Base-by-base conservation (phyloP, 2,888 invertebrate genomes). In the Euplexia lucipara region DNA sequence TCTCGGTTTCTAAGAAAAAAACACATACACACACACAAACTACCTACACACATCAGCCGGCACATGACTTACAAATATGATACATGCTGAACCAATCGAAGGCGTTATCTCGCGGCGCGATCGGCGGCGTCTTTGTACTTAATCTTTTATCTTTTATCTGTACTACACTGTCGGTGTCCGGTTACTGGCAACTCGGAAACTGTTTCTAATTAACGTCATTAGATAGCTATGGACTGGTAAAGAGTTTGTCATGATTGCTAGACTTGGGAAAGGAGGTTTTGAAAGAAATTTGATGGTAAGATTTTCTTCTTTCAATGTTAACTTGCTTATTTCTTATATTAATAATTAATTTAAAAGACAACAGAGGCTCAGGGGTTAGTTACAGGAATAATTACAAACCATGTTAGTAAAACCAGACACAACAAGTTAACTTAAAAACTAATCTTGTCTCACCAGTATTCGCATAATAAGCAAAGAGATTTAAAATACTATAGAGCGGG, bases 191-290 rank as follows among this genome's bases (percentile, higher is more conserved):
- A 77, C 76, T 70, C 37, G 67, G 87, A 92, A 92, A 92, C 88
- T 91, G 93, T 89, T 93, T 89, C 88, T 92, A 90, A 94, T 94
- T 94, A 94, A 84, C 78, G 84, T 93, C 92, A 92, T 94, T 93
- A 93, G 87, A 67, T 54, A 70, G 66, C 53, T 68, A 41, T 76
- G 26, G 60, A 60, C 72, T 62, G 70, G 61, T 76, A 80, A 72
- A 69, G 62, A 63, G 51, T 63, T 75, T 52, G 41, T 63, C 41
- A 75, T 76, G n/a, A n/a, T 76, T 63, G 63, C 54, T 58, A 49
- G 20, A 32, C n/a, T 41, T n/a, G n/a, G n/a, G n/a, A n/a, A n/a
- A n/a, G n/a, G 26, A 26, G 26, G 26, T 48, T 54, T 67, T 42
- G 53, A 37, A 10, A 26, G 30, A 20, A 44, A 54, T 41, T 34